A percentile compares a stretch with the other conserved stretches of the same genome.
phyloP scores from a whole-genome alignment of 2,797 vertebrate genomes.

The Synanceia verrucosa region DNA sequence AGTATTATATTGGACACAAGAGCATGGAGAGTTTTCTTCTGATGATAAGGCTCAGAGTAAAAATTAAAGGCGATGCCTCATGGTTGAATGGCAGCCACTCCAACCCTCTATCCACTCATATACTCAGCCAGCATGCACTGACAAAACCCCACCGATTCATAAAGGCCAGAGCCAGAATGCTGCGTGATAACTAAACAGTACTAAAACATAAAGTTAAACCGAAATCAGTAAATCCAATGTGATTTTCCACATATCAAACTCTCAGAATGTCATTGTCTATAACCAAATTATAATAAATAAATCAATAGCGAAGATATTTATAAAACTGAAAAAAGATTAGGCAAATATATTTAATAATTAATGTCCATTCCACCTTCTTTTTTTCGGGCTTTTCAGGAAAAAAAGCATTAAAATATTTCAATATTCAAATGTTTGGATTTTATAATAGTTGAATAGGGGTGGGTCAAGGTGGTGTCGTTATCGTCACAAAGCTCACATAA shows the following conservation, averaged over 20 bases:
- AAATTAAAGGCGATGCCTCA: no score
- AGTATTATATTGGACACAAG: background rate
- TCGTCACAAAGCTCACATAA: background rate
- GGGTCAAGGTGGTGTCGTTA: background rate
- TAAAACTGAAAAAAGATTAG: background rate
- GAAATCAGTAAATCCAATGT: accelerated
- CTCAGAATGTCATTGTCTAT: background rate
- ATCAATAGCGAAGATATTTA: background rate
- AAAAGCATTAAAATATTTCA: background rate
- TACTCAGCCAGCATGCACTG: background rate
- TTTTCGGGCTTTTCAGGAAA: no score
- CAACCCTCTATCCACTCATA: no score
- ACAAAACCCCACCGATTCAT: background rate
- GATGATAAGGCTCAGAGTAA: no score
- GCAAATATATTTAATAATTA: background rate
- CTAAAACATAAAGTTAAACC: background rate
- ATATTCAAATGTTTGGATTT: no score
- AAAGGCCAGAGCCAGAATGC: background rate
- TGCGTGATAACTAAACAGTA: background rate
- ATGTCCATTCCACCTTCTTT: background rate
- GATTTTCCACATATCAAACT: no score
- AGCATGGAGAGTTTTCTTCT: background rate
- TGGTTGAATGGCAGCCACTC: no score
- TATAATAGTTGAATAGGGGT: no score
- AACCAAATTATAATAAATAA: background rate